Evolutionary conservation across 2,113 vertebrate species (phyloP).

Genomic region (Cochlearius cochlearius): DNA sequence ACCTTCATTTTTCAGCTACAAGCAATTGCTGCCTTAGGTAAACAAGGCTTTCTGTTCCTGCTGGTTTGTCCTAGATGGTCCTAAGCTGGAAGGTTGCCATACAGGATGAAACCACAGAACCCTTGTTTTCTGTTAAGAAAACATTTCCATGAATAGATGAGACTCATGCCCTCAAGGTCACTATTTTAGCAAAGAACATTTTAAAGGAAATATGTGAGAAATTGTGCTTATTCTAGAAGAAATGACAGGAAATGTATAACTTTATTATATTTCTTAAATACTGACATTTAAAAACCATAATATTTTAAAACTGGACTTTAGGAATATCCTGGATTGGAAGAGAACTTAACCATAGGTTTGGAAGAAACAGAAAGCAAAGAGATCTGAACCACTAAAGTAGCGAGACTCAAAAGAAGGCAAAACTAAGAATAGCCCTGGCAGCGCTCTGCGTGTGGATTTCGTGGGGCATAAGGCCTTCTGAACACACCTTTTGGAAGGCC

Average conservation of each 20-base stretch:
- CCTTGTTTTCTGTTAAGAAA: not conserved
- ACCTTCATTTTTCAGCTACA: not conserved
- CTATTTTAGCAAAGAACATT: not conserved
- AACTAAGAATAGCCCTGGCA: conserved; percentile 51
- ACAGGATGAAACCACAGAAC: not conserved
- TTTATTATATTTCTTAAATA: conserved; percentile 44
- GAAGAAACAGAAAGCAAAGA: conserved; percentile 53
- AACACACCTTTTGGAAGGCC: conserved; percentile 57
- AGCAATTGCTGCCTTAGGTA: not conserved
- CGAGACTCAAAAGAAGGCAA: not conserved
- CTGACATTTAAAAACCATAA: not conserved
- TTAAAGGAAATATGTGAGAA: not conserved
- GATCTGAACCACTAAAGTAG: conserved; percentile 22
- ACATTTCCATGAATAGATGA: not conserved
- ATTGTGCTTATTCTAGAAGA: conserved; percentile 11
- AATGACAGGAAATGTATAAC: not conserved
- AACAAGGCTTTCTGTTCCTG: not conserved
- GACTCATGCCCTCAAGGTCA: not conserved
- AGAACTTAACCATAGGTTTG: conserved; percentile 10
- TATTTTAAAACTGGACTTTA: conserved; percentile 20
- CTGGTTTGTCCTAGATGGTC: not conserved
- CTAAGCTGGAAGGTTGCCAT: not conserved
- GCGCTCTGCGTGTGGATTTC: not conserved
- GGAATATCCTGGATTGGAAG: conserved; percentile 18
- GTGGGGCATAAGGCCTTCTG: not conserved